Evolutionary conservation across 2,888 invertebrate genomes (phyloP).

Genomic region (Perizoma affinitatum): DNA sequence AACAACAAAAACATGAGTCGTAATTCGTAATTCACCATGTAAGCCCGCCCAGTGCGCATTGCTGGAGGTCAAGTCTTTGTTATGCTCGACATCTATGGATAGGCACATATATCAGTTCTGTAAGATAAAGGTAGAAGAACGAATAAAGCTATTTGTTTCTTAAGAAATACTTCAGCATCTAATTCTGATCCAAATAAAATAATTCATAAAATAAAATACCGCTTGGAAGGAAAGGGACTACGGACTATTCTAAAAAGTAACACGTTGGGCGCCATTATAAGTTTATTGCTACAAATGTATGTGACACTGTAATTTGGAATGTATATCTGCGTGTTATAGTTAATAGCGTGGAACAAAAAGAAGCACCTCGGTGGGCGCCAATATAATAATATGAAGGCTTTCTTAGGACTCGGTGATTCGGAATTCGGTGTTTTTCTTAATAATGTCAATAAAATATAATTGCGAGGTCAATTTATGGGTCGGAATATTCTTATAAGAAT

Average conservation of each 20-base stretch:
- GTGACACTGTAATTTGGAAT: neutral
- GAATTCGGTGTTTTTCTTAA: neutral
- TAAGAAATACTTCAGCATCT: too few species aligned
- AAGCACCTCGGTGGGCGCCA: conserved; percentile 12
- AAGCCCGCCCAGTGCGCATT: conserved; percentile 11
- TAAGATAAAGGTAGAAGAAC: neutral
- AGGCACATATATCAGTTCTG: conserved; percentile 14
- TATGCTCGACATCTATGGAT: conserved; percentile 2
- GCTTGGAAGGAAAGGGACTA: too few species aligned
- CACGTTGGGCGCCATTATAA: conserved; percentile 19
- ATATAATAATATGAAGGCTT: conserved; percentile 1
- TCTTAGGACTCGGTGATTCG: too few species aligned
- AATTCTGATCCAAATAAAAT: too few species aligned
- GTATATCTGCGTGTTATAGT: conserved; percentile 5
- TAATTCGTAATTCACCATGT: conserved; percentile 23
- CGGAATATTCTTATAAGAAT: too few species aligned
- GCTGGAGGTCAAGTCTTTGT: conserved; percentile 19
- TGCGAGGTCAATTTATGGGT: too few species aligned
- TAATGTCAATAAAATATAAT: too few species aligned
- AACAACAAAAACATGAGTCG: conserved; percentile 13
- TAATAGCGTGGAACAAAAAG: neutral
- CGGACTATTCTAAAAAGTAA: neutral
- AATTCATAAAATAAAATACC: too few species aligned
- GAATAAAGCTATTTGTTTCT: too few species aligned
- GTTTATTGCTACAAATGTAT: neutral